These are phyloP conservation scores for Clavelina lepadiformis DNA, from an alignment of 23 tunicate genomes.

Conservation along the genomic window DNA sequence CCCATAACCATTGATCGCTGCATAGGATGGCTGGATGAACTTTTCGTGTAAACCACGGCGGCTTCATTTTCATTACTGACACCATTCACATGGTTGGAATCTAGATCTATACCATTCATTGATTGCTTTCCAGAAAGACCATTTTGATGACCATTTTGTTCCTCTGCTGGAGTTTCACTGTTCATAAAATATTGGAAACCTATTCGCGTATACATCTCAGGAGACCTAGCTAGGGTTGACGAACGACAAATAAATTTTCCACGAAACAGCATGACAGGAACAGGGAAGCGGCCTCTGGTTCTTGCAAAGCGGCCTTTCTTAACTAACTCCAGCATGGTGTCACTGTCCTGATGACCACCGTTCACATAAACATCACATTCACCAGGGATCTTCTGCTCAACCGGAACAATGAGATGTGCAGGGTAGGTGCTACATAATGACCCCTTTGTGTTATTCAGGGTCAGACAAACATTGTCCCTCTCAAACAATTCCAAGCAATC, in stretches of 20 bases:
- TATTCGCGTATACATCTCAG: constrained; percentile 65
- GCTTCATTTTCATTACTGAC: too few species aligned
- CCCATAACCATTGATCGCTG: neutral
- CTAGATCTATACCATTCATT: too few species aligned
- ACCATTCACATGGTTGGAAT: too few species aligned
- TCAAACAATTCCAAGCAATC: constrained; percentile 43
- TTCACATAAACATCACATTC: constrained; percentile 5
- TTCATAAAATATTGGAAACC: constrained; percentile 33
- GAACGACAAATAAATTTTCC: constrained; percentile 86
- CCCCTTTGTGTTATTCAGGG: constrained; percentile 56
- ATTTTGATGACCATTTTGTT: neutral
- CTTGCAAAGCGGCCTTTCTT: constrained; percentile 65
- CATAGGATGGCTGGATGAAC: too few species aligned
- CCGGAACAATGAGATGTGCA: constrained; percentile 50
- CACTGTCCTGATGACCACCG: neutral
- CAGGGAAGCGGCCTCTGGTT: constrained; percentile 81
- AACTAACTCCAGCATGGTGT: constrained; percentile 34
- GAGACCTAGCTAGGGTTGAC: constrained; percentile 80
- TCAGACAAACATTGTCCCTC: constrained; percentile 63
- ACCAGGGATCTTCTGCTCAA: constrained; percentile 20
- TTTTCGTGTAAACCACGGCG: too few species aligned
- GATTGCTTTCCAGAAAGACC: too few species aligned
- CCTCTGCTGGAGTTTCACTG: constrained; percentile 4
- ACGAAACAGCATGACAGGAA: constrained; percentile 63
- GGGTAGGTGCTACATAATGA: constrained; percentile 78